These are phyloP conservation scores for Thaumetopoea pityocampa DNA, from an alignment of 1,140 invertebrate genomes.

Conservation along the genomic window DNA sequence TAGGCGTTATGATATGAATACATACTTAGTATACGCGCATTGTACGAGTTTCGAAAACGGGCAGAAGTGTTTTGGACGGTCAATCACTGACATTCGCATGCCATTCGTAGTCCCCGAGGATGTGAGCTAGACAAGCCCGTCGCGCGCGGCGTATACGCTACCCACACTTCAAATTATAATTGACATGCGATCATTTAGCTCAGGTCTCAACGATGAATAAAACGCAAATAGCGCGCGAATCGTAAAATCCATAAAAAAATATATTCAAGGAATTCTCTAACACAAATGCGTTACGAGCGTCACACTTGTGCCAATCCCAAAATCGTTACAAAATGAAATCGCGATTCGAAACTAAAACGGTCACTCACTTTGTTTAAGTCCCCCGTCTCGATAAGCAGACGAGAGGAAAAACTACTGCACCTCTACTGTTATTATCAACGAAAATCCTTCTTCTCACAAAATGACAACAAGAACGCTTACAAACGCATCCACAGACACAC, in stretches of 20 bases:
- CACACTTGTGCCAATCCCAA: conserved; percentile 36
- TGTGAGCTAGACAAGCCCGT: not conserved
- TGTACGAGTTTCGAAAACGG: conserved; percentile 21
- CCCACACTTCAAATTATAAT: conserved; percentile 17
- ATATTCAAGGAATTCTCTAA: conserved; percentile 27
- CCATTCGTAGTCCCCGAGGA: conserved; percentile 3
- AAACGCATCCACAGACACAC: conserved; percentile 45
- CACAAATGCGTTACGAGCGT: conserved; percentile 26
- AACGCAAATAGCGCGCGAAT: conserved; percentile 20
- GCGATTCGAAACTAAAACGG: conserved; percentile 29
- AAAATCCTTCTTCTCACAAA: conserved; percentile 35
- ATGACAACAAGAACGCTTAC: conserved; percentile 51
- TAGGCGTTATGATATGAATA: conserved; percentile 13
- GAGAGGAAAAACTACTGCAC: conserved; percentile 24
- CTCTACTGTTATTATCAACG: conserved; percentile 24
- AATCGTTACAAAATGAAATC: conserved; percentile 28
- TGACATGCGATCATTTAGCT: conserved; percentile 21
- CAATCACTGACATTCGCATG: conserved; percentile 12
- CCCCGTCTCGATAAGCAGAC: conserved; percentile 14
- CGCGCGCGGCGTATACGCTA: conserved; percentile 6
- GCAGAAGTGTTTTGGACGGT: conserved; percentile 15
- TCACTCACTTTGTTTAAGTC: conserved; percentile 20
- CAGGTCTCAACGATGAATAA: conserved; percentile 20
- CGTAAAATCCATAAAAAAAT: conserved; percentile 43
- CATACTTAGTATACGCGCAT: conserved; percentile 11